A percentile compares a stretch with the other conserved stretches of the same genome.
Evolutionary conservation across 92 coral and sea anemone species (phyloP).

Genomic region (Hydrozoanthus gracilis): DNA sequence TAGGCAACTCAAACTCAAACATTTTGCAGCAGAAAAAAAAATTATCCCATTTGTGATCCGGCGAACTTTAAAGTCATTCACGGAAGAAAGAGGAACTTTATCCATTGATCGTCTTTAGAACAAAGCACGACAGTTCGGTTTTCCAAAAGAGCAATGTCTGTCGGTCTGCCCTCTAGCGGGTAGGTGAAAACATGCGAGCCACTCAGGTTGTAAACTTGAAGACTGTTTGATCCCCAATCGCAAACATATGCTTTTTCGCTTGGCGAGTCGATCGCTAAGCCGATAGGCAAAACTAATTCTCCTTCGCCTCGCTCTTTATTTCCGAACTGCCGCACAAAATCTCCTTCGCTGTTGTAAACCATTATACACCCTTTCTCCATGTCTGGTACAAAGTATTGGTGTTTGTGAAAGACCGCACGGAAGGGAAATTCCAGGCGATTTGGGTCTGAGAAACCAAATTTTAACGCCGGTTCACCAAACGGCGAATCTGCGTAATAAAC

Average conservation of each 20-base stretch:
- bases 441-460: slow-evolving; percentile 78
- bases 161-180: slow-evolving; percentile 84
- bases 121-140: slow-evolving; percentile 75
- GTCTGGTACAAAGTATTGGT: slow-evolving; percentile 79
- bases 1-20: neutral
- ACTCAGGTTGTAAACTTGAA: slow-evolving; percentile 75
- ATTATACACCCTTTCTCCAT: slow-evolving; percentile 91
- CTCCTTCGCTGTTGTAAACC: slow-evolving; percentile 74
- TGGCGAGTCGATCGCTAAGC: slow-evolving; percentile 65
- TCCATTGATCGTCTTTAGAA: slow-evolving; percentile 92
- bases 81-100: slow-evolving; percentile 55
- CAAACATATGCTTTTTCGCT: slow-evolving; percentile 67
- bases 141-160: slow-evolving; percentile 75
- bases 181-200: slow-evolving; percentile 73
- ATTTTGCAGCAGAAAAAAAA: neutral
- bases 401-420: slow-evolving; percentile 79
- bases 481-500: slow-evolving; percentile 76
- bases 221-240: slow-evolving; percentile 84
- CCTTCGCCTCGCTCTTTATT: slow-evolving; percentile 56
- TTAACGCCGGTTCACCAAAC: slow-evolving; percentile 85
- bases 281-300: slow-evolving; percentile 80
- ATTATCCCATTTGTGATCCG: neutral
- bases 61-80: neutral
- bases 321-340: slow-evolving; percentile 79
- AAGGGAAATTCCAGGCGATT: slow-evolving; percentile 77